Percentiles rank a stretch among this genome's conserved stretches.
phyloP scores from a whole-genome alignment of 2,888 invertebrate species.

The Theristus sp. region DNA sequence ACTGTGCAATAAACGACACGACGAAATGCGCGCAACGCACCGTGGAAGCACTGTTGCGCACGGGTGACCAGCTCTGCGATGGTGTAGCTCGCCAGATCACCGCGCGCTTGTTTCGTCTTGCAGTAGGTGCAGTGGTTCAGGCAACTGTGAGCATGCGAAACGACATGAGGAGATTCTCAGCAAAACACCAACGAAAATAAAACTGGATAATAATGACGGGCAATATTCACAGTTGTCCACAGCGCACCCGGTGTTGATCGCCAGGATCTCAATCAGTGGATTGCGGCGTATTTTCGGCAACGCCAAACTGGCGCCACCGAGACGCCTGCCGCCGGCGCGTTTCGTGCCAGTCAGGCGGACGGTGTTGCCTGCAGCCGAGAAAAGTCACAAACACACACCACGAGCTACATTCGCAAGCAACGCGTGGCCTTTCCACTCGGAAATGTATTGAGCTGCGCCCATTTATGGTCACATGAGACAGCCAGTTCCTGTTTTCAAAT shows the following conservation, averaged over 20 bases:
- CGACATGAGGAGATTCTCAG: background rate
- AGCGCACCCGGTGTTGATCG: conserved; percentile 22
- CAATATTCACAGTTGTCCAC: background rate
- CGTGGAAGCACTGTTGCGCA: conserved; percentile 41
- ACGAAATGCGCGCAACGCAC: too few species aligned
- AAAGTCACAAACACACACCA: too few species aligned
- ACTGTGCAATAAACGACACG: too few species aligned
- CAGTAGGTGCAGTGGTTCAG: conserved; percentile 96
- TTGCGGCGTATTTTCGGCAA: conserved; percentile 88
- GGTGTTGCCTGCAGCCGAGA: background rate
- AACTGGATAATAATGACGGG: background rate
- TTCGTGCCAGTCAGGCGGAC: conserved; percentile 59
- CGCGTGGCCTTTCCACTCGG: too few species aligned
- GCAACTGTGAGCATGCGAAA: conserved; percentile 38
- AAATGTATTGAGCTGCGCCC: too few species aligned
- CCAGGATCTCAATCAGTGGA: conserved; percentile 76
- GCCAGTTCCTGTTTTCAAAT: too few species aligned
- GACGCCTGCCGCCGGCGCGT: conserved; percentile 47
- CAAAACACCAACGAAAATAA: background rate
- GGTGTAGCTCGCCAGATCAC: conserved; percentile 81
- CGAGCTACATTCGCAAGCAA: too few species aligned
- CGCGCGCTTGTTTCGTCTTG: conserved; percentile 90
- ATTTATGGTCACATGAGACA: too few species aligned
- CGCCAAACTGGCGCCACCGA: conserved; percentile 48
- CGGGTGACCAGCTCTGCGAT: conserved; percentile 70